phyloP scores from a whole-genome alignment of 64 coral and sea anemone species.

The Trachythela sp. region DNA sequence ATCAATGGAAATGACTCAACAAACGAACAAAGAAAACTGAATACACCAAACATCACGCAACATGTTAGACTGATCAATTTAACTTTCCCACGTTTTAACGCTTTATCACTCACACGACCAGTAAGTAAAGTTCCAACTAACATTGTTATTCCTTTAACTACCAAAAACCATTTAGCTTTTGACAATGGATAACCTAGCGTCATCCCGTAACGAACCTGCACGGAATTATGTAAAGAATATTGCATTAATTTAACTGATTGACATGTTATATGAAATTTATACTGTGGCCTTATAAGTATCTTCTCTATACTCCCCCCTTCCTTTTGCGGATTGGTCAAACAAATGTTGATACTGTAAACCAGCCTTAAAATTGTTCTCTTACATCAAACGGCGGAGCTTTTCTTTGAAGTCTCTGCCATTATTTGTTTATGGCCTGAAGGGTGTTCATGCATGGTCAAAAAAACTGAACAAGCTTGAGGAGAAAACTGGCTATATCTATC shows the following conservation, averaged over 20 bases:
- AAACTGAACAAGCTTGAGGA: no score
- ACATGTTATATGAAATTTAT: neutral
- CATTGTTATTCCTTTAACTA: neutral
- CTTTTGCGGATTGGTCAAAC: no score
- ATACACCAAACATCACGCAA: neutral
- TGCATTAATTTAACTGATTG: neutral
- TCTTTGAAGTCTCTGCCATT: no score
- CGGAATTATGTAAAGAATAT: neutral
- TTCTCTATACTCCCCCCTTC: no score
- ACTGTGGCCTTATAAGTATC: no score
- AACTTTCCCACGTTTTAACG: neutral
- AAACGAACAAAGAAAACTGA: neutral
- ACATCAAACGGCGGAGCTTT: no score
- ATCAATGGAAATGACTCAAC: neutral
- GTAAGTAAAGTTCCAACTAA: neutral
- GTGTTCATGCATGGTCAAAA: no score
- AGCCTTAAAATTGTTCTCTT: no score
- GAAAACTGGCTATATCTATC: no score
- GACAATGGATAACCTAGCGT: constrained; percentile 3
- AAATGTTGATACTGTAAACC: no score
- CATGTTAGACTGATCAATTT: neutral
- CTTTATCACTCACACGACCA: neutral
- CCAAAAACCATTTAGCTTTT: constrained; percentile 3
- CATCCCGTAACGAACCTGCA: neutral
- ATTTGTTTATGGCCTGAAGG: no score